These are phyloP conservation scores for Scopus umbretta DNA, from an alignment of 2,113 vertebrate genomes.

Conservation along the genomic window DNA sequence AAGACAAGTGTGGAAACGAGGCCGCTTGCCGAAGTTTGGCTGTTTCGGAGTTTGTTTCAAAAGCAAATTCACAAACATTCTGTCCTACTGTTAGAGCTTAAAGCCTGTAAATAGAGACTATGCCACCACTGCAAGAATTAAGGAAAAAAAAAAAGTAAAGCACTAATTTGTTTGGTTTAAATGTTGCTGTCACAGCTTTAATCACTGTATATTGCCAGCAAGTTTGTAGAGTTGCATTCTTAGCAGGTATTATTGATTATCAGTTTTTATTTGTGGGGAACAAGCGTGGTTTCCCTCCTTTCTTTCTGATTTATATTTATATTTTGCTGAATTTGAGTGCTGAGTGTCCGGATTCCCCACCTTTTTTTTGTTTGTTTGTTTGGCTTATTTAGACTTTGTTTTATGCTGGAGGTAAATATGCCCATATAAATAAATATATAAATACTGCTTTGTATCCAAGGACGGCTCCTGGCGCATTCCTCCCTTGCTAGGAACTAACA, in stretches of 20 bases:
- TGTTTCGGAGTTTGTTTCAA: slow-evolving; percentile 35
- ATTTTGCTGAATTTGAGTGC: slow-evolving; percentile 41
- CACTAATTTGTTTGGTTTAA: slow-evolving; percentile 62
- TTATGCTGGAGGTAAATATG: slow-evolving; percentile 64
- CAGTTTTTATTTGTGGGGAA: slow-evolving; percentile 29
- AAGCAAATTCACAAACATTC: slow-evolving; percentile 32
- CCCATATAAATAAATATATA: slow-evolving; percentile 76
- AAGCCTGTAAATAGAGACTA: slow-evolving; percentile 71
- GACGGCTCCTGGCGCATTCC: slow-evolving; percentile 29
- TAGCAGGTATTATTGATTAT: slow-evolving; percentile 37
- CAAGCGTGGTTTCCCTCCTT: not conserved
- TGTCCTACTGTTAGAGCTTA: slow-evolving; percentile 33
- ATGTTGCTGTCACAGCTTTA: slow-evolving; percentile 43
- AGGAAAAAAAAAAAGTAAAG: not conserved
- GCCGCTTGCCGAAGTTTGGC: not conserved
- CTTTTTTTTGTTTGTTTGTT: not conserved
- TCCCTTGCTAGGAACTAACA: not conserved
- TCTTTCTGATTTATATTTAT: slow-evolving; percentile 72
- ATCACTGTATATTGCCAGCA: slow-evolving; percentile 67
- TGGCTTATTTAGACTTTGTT: slow-evolving; percentile 53
- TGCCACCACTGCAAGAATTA: slow-evolving; percentile 19
- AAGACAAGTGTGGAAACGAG: not conserved
- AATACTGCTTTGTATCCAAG: slow-evolving; percentile 77
- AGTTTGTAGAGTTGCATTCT: slow-evolving; percentile 36
- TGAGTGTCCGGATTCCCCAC: not conserved